Base-by-base conservation (phyloP, 2,113 vertebrate species). In the Pipra filicauda region DNA sequence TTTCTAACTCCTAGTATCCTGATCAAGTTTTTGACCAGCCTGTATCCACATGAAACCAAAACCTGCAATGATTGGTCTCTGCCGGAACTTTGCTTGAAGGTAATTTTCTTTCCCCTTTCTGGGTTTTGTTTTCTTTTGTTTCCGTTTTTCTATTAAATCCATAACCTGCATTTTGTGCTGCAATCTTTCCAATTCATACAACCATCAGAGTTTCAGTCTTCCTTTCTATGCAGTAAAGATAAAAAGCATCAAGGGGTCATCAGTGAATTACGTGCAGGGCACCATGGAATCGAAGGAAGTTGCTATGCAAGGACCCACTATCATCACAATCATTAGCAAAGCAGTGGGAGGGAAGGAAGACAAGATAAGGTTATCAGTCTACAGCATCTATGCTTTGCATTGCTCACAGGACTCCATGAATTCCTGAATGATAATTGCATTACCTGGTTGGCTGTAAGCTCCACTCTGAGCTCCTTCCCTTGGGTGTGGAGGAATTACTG, bases 381-480 rank as follows among this genome's bases (percentile, higher is more conserved):
- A 19, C 85, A 55, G 26, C 15, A 91, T 91, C 90, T 97, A 28
- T 0, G 0, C 41, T 93, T 62, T 57, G 71, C 82, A 86, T 95
- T 90, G 76, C 87, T 95, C 73, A 9, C 78, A 80, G 91, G 55
- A 62, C 59, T 82, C 65, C 62, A 9, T 33, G 86, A 65, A 89
- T 97, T 92, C 96, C 93, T 92, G 89, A 93, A 95, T 93, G 41
- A 49, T 75, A 89, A 95, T 95, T 74, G 39, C 75, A 23, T 19
- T 79, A 86, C 71, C 87, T 77, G 65, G 33, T 55, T 78, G 64
- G 58, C 92, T 91, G 73, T 57, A 31, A 93, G 76, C 62, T 91
- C 39, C 26, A 16, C 69, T 87, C 70, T 37, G 52, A 85, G 70
- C 46, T 81, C 76, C 51, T 79, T 87, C 59, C 8, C 59, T 76